A percentile compares a stretch with the other conserved stretches of the same genome.
Conservation (phyloP, 2,797 vertebrate species). For the Pseudotriccus pelzelni region DNA sequence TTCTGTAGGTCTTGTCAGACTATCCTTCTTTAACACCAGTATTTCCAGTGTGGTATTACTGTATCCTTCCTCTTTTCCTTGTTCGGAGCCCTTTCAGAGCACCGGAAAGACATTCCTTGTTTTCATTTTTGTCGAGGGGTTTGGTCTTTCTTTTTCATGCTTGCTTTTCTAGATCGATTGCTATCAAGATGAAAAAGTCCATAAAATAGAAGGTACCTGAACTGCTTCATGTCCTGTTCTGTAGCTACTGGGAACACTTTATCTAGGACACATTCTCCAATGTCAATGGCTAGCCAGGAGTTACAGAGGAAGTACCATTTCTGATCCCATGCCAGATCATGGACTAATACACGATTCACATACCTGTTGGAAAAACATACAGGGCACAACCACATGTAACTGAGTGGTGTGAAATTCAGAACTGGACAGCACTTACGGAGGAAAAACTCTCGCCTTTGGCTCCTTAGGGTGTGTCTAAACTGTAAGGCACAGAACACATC, state of each 20-base stretch:
- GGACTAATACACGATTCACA: conserved; percentile 87
- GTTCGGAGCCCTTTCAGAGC: background rate
- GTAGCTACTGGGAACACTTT: conserved; percentile 89
- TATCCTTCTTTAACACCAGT: background rate
- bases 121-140: background rate
- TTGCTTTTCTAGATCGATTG: background rate
- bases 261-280: conserved; percentile 89
- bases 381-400: background rate
- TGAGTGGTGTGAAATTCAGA: background rate
- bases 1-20: background rate
- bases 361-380: conserved; percentile 80
- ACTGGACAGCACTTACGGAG: background rate
- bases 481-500: background rate
- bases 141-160: background rate
- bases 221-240: conserved; percentile 89
- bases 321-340: conserved; percentile 84
- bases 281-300: conserved; percentile 91
- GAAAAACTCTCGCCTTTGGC: background rate
- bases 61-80: background rate
- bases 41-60: background rate
- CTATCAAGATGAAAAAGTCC: background rate
- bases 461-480: background rate
- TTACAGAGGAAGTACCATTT: conserved; percentile 95
- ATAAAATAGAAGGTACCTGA: conserved; percentile 80
- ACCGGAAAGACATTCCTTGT: background rate